Conservation (phyloP, 2,797 vertebrate species). For the Acanthiza pusilla region DNA sequence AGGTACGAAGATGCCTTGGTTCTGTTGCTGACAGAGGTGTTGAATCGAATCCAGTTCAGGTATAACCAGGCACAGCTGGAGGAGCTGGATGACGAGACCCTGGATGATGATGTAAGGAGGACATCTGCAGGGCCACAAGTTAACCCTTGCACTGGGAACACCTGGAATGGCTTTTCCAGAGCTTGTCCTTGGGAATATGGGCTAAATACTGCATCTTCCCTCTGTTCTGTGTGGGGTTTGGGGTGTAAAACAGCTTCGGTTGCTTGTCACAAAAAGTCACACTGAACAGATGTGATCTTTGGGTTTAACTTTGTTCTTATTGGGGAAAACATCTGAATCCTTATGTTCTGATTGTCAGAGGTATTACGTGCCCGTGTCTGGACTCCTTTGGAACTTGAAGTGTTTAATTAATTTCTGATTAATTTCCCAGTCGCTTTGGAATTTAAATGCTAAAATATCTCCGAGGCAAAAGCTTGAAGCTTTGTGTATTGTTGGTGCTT, state of each 20-base stretch:
- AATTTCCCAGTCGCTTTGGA: neutral
- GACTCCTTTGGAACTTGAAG: neutral
- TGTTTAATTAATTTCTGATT: neutral
- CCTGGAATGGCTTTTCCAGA: neutral
- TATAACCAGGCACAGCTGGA: constrained; percentile 96
- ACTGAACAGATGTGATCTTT: neutral
- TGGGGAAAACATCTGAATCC: no score
- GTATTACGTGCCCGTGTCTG: neutral
- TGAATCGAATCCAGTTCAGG: constrained; percentile 95
- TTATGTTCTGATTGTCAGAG: neutral
- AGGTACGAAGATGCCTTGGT: constrained; percentile 97
- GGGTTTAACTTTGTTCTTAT: neutral
- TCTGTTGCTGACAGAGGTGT: constrained; percentile 90
- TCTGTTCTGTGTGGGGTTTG: neutral
- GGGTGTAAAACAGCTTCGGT: neutral
- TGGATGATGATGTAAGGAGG: constrained; percentile 93
- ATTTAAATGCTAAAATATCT: neutral
- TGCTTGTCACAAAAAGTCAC: neutral
- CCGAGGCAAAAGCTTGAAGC: neutral
- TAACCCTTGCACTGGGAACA: neutral
- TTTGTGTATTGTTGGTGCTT: neutral
- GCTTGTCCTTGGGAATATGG: neutral
- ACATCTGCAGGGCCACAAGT: neutral
- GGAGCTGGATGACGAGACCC: constrained; percentile 94
- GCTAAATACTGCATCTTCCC: neutral